These are phyloP conservation scores for Myioborus melanocephalus DNA, from an alignment of 2,797 vertebrate species.

Conservation along the genomic window DNA sequence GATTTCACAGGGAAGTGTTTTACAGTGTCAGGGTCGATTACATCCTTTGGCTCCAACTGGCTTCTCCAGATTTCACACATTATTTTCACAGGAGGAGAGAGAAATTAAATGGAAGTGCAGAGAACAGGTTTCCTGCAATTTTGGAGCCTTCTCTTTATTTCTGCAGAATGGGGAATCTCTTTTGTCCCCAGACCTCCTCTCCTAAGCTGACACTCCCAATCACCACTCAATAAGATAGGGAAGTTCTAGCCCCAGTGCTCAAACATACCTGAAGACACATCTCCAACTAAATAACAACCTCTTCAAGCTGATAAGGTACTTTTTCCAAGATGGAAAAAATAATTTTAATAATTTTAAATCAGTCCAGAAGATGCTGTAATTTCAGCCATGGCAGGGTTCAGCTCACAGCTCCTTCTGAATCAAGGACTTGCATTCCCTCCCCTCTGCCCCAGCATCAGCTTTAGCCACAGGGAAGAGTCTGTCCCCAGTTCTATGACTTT, in stretches of 20 bases:
- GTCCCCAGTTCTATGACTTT: not conserved
- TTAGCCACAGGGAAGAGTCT: not conserved
- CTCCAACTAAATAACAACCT: not conserved
- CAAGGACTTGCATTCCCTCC: not conserved
- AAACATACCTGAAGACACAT: not conserved
- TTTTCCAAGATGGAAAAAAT: not conserved
- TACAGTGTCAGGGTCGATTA: not conserved
- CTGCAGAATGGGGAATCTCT: not conserved
- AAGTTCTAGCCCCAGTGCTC: not conserved
- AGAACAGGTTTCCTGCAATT: not conserved
- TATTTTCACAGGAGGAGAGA: not conserved
- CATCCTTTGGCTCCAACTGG: not conserved
- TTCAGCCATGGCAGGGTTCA: not conserved
- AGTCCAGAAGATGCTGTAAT: not conserved
- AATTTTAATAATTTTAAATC: not conserved
- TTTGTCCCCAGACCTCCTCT: not conserved
- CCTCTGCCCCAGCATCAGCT: not conserved
- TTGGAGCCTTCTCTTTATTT: not conserved
- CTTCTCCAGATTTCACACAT: constrained; percentile 5
- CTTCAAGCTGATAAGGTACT: not conserved
- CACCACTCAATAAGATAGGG: not conserved
- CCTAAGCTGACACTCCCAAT: not conserved
- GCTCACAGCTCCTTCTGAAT: not conserved
- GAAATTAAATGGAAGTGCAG: not conserved
- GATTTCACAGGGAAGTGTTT: constrained; percentile 8